Conservation (phyloP, 2,113 vertebrate species). For the Lasiurus borealis region DNA sequence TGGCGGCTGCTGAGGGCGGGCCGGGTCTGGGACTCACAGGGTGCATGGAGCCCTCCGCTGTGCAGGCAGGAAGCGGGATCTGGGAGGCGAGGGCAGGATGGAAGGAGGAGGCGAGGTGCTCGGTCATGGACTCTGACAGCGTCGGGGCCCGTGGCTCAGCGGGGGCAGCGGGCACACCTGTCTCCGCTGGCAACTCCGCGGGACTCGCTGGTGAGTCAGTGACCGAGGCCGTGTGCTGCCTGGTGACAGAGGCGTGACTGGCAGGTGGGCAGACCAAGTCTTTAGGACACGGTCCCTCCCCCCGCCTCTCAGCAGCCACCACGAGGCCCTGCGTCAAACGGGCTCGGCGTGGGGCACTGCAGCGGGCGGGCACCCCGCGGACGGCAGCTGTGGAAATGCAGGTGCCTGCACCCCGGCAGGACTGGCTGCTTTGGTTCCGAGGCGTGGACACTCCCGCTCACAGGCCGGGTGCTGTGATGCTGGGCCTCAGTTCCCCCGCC, state of each 20-base stretch:
- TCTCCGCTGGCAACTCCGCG: conserved; percentile 28
- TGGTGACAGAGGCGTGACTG: conserved; percentile 72
- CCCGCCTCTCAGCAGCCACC: neutral
- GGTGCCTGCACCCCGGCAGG: neutral
- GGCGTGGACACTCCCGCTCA: neutral
- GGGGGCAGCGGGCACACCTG: conserved; percentile 67
- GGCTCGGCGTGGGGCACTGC: neutral
- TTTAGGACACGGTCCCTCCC: neutral
- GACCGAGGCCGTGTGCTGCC: neutral
- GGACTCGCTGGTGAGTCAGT: conserved; percentile 22
- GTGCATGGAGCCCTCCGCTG: neutral
- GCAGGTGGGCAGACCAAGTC: conserved; percentile 45
- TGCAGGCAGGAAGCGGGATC: neutral
- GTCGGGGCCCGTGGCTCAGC: neutral
- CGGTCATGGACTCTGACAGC: neutral
- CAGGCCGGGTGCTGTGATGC: neutral
- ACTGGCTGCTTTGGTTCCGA: too few relatives aligned
- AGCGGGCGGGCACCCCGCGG: neutral
- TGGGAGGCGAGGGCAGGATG: neutral
- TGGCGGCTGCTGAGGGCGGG: rapidly evolving
- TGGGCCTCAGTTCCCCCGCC: too few relatives aligned
- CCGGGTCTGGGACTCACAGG: neutral
- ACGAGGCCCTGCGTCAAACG: neutral
- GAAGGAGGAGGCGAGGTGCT: neutral
- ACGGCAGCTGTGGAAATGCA: neutral